Conservation (phyloP, 2,797 vertebrate species). For the Mycteria americana region DNA sequence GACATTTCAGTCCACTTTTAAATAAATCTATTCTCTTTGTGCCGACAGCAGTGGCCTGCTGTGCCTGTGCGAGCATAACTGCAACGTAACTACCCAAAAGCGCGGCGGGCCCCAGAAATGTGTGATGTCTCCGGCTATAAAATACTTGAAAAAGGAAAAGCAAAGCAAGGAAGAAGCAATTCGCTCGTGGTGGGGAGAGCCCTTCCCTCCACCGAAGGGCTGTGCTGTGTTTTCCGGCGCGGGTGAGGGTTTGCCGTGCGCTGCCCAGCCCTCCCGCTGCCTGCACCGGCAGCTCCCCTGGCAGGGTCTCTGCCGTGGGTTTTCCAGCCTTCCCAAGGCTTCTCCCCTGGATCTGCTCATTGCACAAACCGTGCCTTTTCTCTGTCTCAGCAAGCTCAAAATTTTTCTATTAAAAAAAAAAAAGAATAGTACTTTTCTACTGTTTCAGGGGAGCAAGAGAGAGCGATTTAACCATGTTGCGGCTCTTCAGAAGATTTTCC, state of each 20-base stretch:
- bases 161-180: neutral
- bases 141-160: neutral
- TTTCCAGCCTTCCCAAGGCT: neutral
- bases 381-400: neutral
- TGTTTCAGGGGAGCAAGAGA: neutral
- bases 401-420: neutral
- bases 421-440: no score
- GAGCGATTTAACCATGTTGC: neutral
- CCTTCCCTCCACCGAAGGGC: rapidly evolving
- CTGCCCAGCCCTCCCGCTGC: neutral
- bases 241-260: no score
- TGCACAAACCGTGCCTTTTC: neutral
- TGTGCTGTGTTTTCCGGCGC: rapidly evolving
- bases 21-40: neutral
- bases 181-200: rapidly evolving
- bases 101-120: rapidly evolving
- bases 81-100: neutral
- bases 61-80: neutral
- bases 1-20: neutral
- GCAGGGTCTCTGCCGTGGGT: neutral
- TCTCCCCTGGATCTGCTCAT: neutral
- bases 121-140: neutral
- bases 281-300: neutral
- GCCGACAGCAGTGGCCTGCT: neutral
- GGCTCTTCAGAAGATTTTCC: neutral